These are phyloP conservation scores for Aegithalos caudatus DNA, from an alignment of 2,113 vertebrate genomes.

Conservation along the genomic window DNA sequence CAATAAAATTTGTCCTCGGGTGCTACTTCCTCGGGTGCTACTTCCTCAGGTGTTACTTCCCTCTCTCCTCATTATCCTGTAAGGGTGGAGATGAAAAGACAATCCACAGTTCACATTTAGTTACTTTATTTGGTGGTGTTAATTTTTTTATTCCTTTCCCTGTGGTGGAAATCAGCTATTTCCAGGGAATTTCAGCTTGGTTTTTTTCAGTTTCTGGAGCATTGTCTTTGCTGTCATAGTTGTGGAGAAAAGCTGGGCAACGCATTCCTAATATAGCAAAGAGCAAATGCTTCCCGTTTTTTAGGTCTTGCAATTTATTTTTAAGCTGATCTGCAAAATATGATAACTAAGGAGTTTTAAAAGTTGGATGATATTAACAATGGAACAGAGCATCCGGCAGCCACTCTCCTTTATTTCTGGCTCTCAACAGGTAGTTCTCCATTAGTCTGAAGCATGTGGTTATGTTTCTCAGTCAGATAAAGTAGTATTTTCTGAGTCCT, in stretches of 20 bases:
- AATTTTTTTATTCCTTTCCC: neutral
- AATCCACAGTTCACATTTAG: neutral
- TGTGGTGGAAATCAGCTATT: neutral
- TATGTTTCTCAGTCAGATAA: neutral
- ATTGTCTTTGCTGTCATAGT: neutral
- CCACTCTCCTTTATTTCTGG: neutral
- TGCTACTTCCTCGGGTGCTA: fast-evolving
- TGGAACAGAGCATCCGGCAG: neutral
- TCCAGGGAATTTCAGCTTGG: neutral
- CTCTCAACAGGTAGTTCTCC: conserved; percentile 38
- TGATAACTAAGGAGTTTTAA: conserved; percentile 12
- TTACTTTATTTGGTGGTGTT: neutral
- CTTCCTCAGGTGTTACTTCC: neutral
- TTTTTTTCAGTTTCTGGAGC: neutral
- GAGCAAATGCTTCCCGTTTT: neutral
- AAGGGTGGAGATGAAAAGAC: neutral
- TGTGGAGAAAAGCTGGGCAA: neutral
- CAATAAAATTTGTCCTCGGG: neutral
- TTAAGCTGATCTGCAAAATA: conserved; percentile 9
- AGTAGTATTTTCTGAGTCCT: neutral
- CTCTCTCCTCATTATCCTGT: neutral
- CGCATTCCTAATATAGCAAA: conserved; percentile 17
- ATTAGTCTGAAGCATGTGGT: neutral
- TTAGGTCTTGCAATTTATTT: conserved; percentile 33
- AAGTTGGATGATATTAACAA: neutral